Base-by-base conservation (phyloP, 2,797 vertebrate species). In the Malurus leucopterus region DNA sequence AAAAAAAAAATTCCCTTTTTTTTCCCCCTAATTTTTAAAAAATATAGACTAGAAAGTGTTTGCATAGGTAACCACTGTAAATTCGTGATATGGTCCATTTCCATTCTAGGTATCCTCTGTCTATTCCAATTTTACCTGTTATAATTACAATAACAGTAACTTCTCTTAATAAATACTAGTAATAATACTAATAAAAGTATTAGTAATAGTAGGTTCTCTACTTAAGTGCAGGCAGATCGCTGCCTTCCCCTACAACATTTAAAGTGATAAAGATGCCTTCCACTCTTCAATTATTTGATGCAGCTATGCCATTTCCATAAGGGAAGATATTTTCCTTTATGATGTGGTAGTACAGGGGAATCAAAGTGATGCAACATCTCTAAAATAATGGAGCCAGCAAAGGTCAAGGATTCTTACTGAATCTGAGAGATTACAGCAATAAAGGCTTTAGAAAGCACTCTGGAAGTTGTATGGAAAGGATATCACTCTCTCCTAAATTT, bases 371-470 rank as follows among this genome's bases (percentile, higher is more conserved):
- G 64, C 57, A 84, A 84, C 78, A 46, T n/a, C 49, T 87, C 76
- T 43, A 77, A 89, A 92, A 80, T 81, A 91, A 81, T 11, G 13
- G 53, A 87, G 40, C 36, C 61, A 75, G 53, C 67, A 84, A 80
- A 95, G 91, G 86, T 92, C 90, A 94, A 92, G 76, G 79, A 92
- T 87, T 90, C 67, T 85, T 89, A 78, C 70, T 74, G 82, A 81
- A 85, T 84, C 83, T 92, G 73, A 95, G 78, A 90, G 76, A 93
- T 90, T 81, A 90, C 46, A 76, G 89, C 82, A 94, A 92, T 94
- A 93, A 89, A 80, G 38, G 67, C 61, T 92, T 92, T 85, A 40
- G 84, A 93, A 91, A 87, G 89, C 70, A 87, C 59, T 90, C 59
- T 88, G 65, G 20, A 94, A 90, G 63, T 75, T 75, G 67, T 70